Evolutionary conservation across 1,140 invertebrate species (phyloP).

Genomic region (Batillaria attramentaria): DNA sequence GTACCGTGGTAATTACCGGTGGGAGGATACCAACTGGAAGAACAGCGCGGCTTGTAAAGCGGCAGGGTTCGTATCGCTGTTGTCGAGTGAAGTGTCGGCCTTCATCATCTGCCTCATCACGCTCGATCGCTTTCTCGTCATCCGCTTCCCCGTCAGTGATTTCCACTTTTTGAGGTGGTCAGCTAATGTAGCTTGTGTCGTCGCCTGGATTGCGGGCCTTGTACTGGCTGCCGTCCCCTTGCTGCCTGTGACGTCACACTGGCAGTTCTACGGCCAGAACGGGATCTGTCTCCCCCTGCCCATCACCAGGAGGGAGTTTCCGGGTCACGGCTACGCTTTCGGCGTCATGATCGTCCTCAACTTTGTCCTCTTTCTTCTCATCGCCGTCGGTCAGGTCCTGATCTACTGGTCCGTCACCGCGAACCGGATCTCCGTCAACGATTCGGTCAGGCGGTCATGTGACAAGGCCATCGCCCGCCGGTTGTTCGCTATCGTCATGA

Average conservation of each 20-base stretch:
- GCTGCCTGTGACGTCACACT: too few species aligned
- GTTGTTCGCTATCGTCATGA: too few species aligned
- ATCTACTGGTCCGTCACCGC: not conserved
- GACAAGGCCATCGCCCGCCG: too few species aligned
- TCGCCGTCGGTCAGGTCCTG: too few species aligned
- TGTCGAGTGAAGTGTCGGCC: conserved; percentile 35
- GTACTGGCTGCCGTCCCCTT: conserved; percentile 22
- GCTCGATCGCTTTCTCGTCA: not conserved
- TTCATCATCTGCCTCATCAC: too few species aligned
- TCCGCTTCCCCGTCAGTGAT: not conserved
- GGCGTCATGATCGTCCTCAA: too few species aligned
- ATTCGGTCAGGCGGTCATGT: not conserved
- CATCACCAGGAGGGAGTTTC: too few species aligned
- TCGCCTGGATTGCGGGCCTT: conserved; percentile 8
- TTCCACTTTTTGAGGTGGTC: not conserved
- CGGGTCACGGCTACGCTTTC: too few species aligned
- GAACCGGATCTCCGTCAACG: not conserved
- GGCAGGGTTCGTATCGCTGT: conserved; percentile 28
- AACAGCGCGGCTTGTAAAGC: too few species aligned
- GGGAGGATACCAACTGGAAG: conserved; percentile 23
- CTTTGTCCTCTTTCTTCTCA: too few species aligned
- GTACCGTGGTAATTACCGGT: conserved; percentile 49
- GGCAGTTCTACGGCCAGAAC: too few species aligned
- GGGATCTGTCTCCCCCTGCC: too few species aligned
- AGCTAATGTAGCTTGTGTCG: not conserved